A percentile compares a stretch with the other conserved stretches of the same genome.
Conservation (phyloP, 2,113 vertebrate genomes). For the Gambusia affinis region DNA sequence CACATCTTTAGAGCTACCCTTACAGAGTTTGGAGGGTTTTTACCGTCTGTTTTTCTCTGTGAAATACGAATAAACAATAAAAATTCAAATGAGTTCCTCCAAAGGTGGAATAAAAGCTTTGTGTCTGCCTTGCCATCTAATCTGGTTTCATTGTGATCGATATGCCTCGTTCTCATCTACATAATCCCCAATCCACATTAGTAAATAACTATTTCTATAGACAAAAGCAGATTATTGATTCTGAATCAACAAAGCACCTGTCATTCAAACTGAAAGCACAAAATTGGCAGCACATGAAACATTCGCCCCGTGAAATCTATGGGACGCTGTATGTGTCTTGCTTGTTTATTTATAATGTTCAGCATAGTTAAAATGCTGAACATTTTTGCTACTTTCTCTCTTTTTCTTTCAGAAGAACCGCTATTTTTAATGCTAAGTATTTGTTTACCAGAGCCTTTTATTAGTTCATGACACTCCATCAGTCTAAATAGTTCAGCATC, state of each 20-base stretch:
- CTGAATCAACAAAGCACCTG: conserved; percentile 15
- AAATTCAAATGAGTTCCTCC: neutral
- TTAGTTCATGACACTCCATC: conserved; percentile 61
- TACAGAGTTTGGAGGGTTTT: neutral
- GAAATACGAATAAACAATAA: neutral
- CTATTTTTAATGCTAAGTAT: conserved; percentile 51
- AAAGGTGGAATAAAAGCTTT: neutral
- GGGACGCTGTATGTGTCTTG: conserved; percentile 8
- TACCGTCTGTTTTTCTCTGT: neutral
- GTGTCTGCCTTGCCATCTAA: conserved; percentile 13
- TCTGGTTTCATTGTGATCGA: conserved; percentile 36
- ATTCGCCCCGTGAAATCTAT: neutral
- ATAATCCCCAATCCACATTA: conserved; percentile 39
- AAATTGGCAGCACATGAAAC: neutral
- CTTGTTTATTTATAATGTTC: neutral
- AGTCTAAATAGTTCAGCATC: conserved; percentile 56
- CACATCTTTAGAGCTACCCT: neutral
- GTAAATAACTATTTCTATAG: conserved; percentile 30
- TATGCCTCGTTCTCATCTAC: conserved; percentile 29
- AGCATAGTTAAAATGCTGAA: neutral
- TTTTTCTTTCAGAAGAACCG: conserved; percentile 37
- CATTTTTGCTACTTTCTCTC: conserved; percentile 21
- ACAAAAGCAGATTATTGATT: conserved; percentile 16
- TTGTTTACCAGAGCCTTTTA: conserved; percentile 67
- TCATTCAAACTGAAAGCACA: conserved; percentile 6